phyloP scores from a whole-genome alignment of 2,797 vertebrate genomes.

The Acridotheres tristis region DNA sequence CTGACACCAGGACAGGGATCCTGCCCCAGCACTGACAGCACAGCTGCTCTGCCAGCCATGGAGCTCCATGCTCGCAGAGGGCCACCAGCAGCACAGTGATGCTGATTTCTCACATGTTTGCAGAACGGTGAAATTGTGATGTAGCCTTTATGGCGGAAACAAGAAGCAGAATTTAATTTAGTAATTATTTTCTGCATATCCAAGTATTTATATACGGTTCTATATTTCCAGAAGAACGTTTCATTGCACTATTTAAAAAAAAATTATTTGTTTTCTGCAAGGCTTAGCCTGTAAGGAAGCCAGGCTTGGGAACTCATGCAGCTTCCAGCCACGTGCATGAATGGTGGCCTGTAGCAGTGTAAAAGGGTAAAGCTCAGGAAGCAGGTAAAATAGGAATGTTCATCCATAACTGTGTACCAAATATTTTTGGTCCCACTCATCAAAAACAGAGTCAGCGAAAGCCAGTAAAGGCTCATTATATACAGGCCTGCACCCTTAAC shows the following conservation, averaged over 20 bases:
- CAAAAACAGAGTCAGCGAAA: not conserved
- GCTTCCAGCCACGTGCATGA: not conserved
- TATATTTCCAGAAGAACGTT: not conserved
- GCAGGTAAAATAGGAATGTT: not conserved
- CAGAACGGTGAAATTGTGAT: not conserved
- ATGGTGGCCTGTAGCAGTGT: not conserved
- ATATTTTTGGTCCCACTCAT: fast-evolving
- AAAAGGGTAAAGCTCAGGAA: not conserved
- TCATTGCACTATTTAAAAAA: fast-evolving
- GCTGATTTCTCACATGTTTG: fast-evolving
- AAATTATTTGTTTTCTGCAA: not conserved
- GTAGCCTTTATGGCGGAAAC: not conserved
- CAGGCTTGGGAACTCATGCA: not conserved
- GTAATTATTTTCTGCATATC: not conserved
- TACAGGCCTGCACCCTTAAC: not conserved
- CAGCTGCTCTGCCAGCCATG: fast-evolving
- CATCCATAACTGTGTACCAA: not conserved
- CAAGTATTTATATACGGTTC: not conserved
- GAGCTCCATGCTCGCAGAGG: fast-evolving
- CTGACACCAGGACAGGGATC: not conserved
- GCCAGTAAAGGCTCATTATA: not conserved
- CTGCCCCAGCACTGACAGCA: fast-evolving
- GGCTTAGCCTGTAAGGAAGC: not conserved
- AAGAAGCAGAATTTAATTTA: not conserved
- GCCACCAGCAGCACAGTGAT: not conserved